Base-by-base conservation (phyloP, 2,888 invertebrate genomes). In the Abrostola triplasia region DNA sequence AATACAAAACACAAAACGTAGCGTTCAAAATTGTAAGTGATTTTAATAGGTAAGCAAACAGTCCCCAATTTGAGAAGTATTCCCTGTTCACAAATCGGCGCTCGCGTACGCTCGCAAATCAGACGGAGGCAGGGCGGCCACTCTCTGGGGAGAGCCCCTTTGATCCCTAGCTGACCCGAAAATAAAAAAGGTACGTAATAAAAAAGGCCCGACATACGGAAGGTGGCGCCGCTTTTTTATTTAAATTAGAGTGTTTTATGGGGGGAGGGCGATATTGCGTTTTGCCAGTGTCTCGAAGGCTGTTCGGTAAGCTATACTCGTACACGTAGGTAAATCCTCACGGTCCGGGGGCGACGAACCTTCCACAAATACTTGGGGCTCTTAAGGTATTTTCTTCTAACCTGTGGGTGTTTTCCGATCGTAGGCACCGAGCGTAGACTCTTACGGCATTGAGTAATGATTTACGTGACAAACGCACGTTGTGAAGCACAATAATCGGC, bases 181-280 rank as follows among this genome's bases (percentile, higher is more conserved):
- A 94, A 93, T 94, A 94, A 94, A 94, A 94, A 94, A 94, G 93
- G 94, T 92, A 91, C 92, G 90, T 93, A 94, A 93, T 93, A 93
- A 93, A 94, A 85, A 93, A 91, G 92, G 91, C 90, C 93, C 93
- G 92, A 94, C 94, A 94, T 94, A 94, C 94, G 94, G 93, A 94
- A 93, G 93, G 94, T 94, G 93, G 93, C 92, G 94, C 91, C 92
- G 93, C 93, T 94, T 94, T 94, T 94, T 94, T 94, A 94, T 94
- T 94, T 94, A 94, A 94, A 94, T 94, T 94, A 93, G 94, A 94
- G 93, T 93, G 93, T 94, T 94, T 94, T 94, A 94, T 94, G 91
- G 93, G 91, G 92, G 92, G 90, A 89, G 91, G 89, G 91, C 92
- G 92, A 93, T 94, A 94, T 94, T 94, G 91, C 92, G 93, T 93